Conservation (phyloP, 2,113 vertebrate genomes). For the Patagioenas fasciata region DNA sequence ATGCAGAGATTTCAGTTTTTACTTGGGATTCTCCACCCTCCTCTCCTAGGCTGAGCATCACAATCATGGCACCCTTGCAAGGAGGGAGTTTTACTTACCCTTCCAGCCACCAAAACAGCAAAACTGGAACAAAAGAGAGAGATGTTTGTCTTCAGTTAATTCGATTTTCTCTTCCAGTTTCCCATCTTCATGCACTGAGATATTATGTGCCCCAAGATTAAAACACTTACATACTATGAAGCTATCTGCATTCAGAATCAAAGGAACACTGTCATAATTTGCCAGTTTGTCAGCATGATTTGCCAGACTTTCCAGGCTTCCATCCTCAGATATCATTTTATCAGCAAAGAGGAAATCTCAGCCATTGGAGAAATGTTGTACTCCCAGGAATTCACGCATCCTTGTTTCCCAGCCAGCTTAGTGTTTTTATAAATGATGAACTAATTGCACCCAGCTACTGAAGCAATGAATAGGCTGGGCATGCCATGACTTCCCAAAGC, state of each 20-base stretch:
- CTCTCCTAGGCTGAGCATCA: accelerated
- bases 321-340: constrained; percentile 42
- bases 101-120: neutral
- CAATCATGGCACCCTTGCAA: neutral
- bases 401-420: constrained; percentile 28
- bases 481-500: constrained; percentile 14
- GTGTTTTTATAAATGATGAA: neutral
- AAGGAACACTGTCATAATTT: constrained; percentile 19
- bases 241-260: constrained; percentile 5
- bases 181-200: neutral
- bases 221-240: neutral
- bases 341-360: constrained; percentile 61
- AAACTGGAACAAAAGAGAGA: neutral
- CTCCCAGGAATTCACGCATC: constrained; percentile 33
- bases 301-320: constrained; percentile 63
- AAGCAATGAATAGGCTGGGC: neutral
- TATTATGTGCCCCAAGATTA: neutral
- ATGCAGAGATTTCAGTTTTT: neutral
- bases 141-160: neutral
- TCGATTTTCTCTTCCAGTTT: neutral
- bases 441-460: neutral
- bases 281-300: constrained; percentile 26
- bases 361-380: constrained; percentile 21
- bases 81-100: neutral
- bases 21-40: neutral